Evolutionary conservation across 2,888 invertebrate species (phyloP).

Genomic region (Miltochrista miniata): DNA sequence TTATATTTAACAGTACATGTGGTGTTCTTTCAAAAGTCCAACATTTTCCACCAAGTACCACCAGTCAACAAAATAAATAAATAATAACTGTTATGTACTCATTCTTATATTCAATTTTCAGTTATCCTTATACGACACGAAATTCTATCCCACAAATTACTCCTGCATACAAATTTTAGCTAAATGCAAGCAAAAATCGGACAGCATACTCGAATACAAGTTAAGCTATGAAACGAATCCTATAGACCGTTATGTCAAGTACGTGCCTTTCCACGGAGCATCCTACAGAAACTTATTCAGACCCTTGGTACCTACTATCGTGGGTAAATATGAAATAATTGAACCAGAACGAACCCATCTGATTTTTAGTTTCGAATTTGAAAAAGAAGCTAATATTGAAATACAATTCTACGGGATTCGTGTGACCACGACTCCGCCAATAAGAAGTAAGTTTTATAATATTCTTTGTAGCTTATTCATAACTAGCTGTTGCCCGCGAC

Average conservation of each 20-base stretch:
- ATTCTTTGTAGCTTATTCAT: too few relatives aligned
- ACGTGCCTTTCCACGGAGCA: background rate
- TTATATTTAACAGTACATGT: too few relatives aligned
- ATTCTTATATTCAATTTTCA: background rate
- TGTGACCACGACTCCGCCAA: background rate
- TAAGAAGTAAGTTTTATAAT: background rate
- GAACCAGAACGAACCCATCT: background rate
- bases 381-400: background rate
- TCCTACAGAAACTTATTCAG: background rate
- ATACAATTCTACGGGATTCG: background rate
- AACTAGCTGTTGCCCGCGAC: too few relatives aligned
- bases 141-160: background rate
- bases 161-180: background rate
- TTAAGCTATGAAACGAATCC: background rate
- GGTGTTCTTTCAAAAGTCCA: too few relatives aligned
- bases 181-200: background rate
- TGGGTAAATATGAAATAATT: background rate
- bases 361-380: conserved; percentile 2
- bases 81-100: background rate
- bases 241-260: background rate
- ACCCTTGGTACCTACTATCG: background rate
- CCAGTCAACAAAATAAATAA: too few relatives aligned
- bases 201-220: background rate
- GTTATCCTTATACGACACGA: background rate
- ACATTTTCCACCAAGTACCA: too few relatives aligned